Conservation (phyloP, 1,140 invertebrate genomes). For the Rhizoglyphus robini region DNA sequence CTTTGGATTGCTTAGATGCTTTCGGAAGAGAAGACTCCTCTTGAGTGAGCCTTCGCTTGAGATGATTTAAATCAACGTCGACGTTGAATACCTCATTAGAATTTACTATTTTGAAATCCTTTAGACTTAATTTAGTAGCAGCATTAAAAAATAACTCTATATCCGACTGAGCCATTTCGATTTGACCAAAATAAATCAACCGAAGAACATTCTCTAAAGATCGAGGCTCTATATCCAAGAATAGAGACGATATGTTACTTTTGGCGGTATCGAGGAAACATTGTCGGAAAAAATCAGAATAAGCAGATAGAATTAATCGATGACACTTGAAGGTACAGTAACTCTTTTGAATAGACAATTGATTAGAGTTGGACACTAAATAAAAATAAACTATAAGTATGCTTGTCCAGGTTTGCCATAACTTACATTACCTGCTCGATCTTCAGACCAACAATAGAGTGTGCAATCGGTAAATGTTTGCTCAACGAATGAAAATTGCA, state of each 20-base stretch:
- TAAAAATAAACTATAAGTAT: too few relatives aligned
- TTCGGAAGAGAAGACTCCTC: not conserved
- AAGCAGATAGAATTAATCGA: slow-evolving; percentile 1
- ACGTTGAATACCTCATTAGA: not conserved
- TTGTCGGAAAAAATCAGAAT: slow-evolving; percentile 12
- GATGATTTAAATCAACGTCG: not conserved
- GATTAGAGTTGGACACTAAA: too few relatives aligned
- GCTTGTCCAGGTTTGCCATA: too few relatives aligned
- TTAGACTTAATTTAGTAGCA: not conserved
- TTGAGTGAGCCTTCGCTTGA: not conserved
- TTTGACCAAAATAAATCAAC: not conserved
- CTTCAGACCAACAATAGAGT: slow-evolving; percentile 1
- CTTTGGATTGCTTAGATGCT: too few relatives aligned
- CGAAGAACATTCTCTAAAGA: not conserved
- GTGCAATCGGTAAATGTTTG: not conserved
- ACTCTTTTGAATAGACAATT: not conserved
- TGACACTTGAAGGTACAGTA: not conserved
- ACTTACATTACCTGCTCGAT: not conserved
- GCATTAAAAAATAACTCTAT: not conserved
- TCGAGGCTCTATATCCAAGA: not conserved
- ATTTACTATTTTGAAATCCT: not conserved
- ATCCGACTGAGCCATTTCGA: not conserved
- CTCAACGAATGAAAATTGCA: not conserved
- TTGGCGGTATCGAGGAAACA: not conserved
- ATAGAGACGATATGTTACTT: not conserved